Conservation (phyloP, 2,888 invertebrate species). For the Eilema griseolum region DNA sequence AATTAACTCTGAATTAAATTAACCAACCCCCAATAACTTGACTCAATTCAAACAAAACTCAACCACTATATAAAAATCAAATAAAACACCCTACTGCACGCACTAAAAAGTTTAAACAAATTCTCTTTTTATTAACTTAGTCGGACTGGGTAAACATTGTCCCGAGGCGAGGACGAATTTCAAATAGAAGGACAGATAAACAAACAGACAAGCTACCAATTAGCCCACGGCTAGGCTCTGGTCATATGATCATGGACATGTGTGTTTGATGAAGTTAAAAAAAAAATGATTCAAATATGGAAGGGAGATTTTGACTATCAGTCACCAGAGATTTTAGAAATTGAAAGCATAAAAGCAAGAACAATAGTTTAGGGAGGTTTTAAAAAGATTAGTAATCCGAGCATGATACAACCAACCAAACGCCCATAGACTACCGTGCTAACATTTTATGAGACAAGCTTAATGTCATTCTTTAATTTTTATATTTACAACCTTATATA, state of each 20-base stretch:
- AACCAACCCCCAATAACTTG: constrained; percentile 16
- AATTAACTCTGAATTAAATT: constrained; percentile 17
- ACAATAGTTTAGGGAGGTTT: background rate
- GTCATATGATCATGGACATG: constrained; percentile 62
- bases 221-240: constrained; percentile 73
- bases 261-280: constrained; percentile 55
- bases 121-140: constrained; percentile 71
- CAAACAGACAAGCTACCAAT: constrained; percentile 73
- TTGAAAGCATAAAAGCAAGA: too few relatives aligned
- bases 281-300: constrained; percentile 10
- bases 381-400: background rate
- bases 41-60: constrained; percentile 50
- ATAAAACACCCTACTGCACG: constrained; percentile 56
- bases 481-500: too few relatives aligned
- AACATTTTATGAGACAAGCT: background rate
- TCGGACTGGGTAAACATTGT: constrained; percentile 70
- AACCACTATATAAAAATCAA: constrained; percentile 54
- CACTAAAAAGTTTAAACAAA: constrained; percentile 74
- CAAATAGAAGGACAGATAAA: constrained; percentile 66
- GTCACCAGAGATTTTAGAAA: background rate
- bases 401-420: background rate
- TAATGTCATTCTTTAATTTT: too few relatives aligned
- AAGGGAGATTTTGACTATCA: constrained; percentile 4
- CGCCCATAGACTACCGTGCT: background rate
- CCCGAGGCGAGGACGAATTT: constrained; percentile 70